Base-by-base conservation (phyloP, 2,797 vertebrate species). In the Delichon dasypus region DNA sequence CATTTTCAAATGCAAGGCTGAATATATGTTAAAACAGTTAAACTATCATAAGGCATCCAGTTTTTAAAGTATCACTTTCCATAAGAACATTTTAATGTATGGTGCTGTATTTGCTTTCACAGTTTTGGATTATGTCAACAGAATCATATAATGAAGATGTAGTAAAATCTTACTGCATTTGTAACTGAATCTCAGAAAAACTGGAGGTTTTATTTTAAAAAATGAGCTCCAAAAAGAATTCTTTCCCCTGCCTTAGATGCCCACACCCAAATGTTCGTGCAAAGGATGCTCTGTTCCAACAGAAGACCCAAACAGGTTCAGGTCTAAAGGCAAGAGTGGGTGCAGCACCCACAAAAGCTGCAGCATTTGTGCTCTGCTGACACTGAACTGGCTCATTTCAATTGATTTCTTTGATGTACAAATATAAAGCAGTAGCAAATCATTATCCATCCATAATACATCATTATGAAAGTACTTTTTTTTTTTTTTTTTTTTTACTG, bases 401-500 rank as follows among this genome's bases (percentile, higher is more conserved):
- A 87, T 34, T 89, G 77, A 89, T 96, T 91, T 88, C 40, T 91
- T 34, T 84, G 79, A 84, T 54, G 45, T 65, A 67, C 70, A 88
- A 51, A 75, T 48, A 85, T 3, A 79, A 65, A 92, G 58, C 53
- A 50, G 29, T 25, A 88, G 53, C 51, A 81, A 89, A 79, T 89
- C 48, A 57, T 47, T 54, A 84, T 22, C 68, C 38, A 81, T 19
- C 82, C 50, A 26, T 26, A 77, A 74, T 67, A 45, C 18, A 77
- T 62, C 14, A 50, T 62, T 62, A 60, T 13, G 38, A 61, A 62
- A 83, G 8, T 30, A 11, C 8, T 36, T 40, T 76, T 50, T 36
- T 36, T 36, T 36, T 36, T 36, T 36, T 36, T 36, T 36, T 36
- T 36, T 36, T n/a, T 70, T 62, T 74, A 48, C 60, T 74, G 25